These are phyloP conservation scores for Ictidomys tridecemlineatus DNA, from an alignment of 2,113 vertebrate genomes.

Conservation along the genomic window DNA sequence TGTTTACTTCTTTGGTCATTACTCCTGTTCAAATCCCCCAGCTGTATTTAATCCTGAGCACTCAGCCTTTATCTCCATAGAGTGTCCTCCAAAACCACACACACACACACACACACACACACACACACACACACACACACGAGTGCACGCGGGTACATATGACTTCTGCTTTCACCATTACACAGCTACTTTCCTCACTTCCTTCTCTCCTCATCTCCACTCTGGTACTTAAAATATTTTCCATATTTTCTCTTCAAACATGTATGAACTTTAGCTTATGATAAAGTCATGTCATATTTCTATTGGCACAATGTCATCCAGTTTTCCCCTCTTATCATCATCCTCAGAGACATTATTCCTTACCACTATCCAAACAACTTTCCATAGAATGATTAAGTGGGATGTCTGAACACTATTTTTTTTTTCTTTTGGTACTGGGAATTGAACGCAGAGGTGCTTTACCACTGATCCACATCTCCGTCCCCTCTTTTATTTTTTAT, in stretches of 20 bases:
- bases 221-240: neutral
- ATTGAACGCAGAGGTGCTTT: too few relatives aligned
- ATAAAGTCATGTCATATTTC: neutral
- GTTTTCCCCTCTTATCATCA: neutral
- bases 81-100: neutral
- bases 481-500: too few relatives aligned
- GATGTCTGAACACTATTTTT: neutral
- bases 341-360: neutral
- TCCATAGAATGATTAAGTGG: neutral
- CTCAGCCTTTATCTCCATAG: neutral
- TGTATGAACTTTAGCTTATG: slow-evolving; percentile 26
- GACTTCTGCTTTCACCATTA: neutral
- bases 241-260: neutral
- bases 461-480: too few relatives aligned
- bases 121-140: too few relatives aligned
- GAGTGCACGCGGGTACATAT: rapidly evolving
- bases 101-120: too few relatives aligned
- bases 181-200: neutral
- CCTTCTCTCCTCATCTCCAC: neutral
- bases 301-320: neutral
- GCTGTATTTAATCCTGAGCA: slow-evolving; percentile 1
- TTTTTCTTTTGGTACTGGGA: too few relatives aligned
- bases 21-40: neutral
- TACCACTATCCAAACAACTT: neutral
- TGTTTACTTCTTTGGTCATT: slow-evolving; percentile 17